Conservation (phyloP, 2,113 vertebrate genomes). For the Campylomormyrus tamandua region DNA sequence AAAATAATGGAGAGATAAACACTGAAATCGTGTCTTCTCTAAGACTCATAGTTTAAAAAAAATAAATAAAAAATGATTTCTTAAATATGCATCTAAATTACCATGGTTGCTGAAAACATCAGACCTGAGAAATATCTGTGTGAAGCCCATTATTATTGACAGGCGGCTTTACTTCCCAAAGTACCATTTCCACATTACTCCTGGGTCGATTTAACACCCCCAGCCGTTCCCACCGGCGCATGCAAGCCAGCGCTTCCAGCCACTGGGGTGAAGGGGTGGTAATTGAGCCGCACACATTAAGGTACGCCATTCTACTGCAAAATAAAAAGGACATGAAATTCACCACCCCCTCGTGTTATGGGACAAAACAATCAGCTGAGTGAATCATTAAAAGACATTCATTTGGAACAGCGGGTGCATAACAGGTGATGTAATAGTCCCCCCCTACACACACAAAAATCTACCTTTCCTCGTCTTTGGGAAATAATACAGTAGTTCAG, state of each 20-base stretch:
- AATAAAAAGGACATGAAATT: conserved; percentile 1
- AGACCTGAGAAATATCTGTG: neutral
- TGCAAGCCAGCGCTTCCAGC: neutral
- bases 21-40: neutral
- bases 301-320: neutral
- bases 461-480: neutral
- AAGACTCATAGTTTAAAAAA: neutral
- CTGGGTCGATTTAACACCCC: neutral
- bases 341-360: neutral
- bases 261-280: neutral
- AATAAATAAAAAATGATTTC: neutral
- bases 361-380: neutral
- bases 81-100: neutral
- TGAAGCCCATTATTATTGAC: neutral
- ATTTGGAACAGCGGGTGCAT: neutral
- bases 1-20: neutral
- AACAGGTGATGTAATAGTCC: neutral
- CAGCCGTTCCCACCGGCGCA: neutral
- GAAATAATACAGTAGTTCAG: neutral
- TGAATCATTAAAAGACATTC: conserved; percentile 4
- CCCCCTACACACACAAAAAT: neutral
- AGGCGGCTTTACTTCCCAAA: neutral
- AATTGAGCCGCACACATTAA: neutral
- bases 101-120: neutral
- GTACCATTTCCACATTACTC: neutral